Conservation (phyloP, 2,888 invertebrate species). For the Synanthedon tipuliformis region DNA sequence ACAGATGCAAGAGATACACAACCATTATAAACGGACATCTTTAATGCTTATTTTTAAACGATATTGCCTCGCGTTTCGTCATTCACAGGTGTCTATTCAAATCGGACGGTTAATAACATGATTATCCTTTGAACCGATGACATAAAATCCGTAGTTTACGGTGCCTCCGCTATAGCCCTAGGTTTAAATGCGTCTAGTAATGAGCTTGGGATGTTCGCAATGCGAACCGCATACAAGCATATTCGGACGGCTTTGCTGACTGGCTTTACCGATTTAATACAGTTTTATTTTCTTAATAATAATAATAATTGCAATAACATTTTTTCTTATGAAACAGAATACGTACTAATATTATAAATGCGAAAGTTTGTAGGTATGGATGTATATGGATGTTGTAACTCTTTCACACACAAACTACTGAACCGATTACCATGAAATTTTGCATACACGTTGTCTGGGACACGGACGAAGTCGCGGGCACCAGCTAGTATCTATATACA, state of each 20-base stretch:
- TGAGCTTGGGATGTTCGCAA: constrained; percentile 12
- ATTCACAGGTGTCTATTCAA: background rate
- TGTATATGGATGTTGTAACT: too few species aligned
- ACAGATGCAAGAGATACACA: background rate
- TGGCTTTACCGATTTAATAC: too few species aligned
- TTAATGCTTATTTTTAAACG: background rate
- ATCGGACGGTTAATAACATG: background rate
- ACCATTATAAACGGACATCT: background rate
- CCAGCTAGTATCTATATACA: too few species aligned
- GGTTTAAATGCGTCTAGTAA: constrained; percentile 32
- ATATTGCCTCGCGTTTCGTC: background rate
- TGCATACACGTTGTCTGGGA: too few species aligned
- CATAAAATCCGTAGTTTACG: constrained; percentile 20
- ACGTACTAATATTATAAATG: too few species aligned
- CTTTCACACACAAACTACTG: too few species aligned
- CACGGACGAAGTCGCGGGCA: too few species aligned
- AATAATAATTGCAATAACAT: too few species aligned
- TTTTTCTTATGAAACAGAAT: too few species aligned
- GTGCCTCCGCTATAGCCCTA: constrained; percentile 13
- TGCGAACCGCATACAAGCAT: constrained; percentile 9
- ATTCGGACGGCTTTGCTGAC: constrained; percentile 8
- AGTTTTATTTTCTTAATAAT: too few species aligned
- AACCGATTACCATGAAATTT: too few species aligned
- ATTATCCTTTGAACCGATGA: background rate
- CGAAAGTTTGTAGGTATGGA: too few species aligned